Conservation (phyloP, 2,888 invertebrate genomes). For the Cerastoderma edule region DNA sequence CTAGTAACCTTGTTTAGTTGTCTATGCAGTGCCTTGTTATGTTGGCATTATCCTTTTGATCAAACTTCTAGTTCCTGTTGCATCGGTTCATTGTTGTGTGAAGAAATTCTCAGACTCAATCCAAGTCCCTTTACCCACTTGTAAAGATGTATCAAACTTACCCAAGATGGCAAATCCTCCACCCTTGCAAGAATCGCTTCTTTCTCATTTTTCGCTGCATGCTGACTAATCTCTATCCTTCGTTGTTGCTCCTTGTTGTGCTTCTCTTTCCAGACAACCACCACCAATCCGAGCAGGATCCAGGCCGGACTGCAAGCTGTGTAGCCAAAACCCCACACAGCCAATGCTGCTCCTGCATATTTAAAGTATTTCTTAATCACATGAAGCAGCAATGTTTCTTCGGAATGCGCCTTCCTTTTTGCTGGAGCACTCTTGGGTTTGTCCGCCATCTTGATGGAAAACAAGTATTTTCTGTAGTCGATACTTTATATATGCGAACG, state of each 20-base stretch:
- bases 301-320: constrained; percentile 91
- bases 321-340: constrained; percentile 82
- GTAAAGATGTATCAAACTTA: no score
- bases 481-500: constrained; percentile 18
- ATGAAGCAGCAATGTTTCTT: constrained; percentile 74
- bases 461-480: background rate
- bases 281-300: constrained; percentile 92
- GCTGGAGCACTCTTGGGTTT: constrained; percentile 39
- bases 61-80: no score
- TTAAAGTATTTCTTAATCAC: constrained; percentile 79
- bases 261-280: constrained; percentile 88
- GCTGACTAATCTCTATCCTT: constrained; percentile 88
- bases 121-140: no score
- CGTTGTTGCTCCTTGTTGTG: constrained; percentile 88
- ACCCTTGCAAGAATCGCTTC: constrained; percentile 93
- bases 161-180: constrained; percentile 97
- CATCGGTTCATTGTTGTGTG: no score
- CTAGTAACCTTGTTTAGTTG: no score
- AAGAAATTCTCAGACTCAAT: no score
- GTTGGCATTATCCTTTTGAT: no score
- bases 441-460: constrained; percentile 61
- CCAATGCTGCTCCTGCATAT: constrained; percentile 77
- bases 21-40: no score
- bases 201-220: constrained; percentile 89
- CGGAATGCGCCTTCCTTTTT: constrained; percentile 63